Base-by-base conservation (phyloP, 30 jellyfish, hydroid and myxozoan species). In the Rhopilema esculentum region DNA sequence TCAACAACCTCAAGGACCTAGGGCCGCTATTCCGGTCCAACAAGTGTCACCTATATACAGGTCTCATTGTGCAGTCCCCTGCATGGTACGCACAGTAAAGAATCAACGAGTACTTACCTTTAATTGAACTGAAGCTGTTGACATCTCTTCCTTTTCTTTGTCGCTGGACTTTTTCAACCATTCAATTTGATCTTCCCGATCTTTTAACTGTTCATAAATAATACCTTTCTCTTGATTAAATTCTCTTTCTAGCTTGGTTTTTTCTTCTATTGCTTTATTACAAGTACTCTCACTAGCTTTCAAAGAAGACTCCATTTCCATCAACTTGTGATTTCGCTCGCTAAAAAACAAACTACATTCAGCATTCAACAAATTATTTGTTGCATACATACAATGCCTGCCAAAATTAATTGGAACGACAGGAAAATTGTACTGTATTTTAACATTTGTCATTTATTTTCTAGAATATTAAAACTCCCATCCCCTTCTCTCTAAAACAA, bases 71-170 rank as follows among this genome's bases (percentile, higher is more conserved):
- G n/a, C n/a, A n/a, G n/a, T n/a, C n/a, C n/a, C n/a, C n/a, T n/a
- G n/a, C n/a, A n/a, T n/a, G n/a, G n/a, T n/a, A n/a, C n/a, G n/a
- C n/a, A n/a, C n/a, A n/a, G n/a, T n/a, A n/a, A n/a, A n/a, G n/a
- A n/a, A n/a, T n/a, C n/a, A n/a, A n/a, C n/a, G n/a, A n/a, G n/a
- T n/a, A 40, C 82, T 9, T 30, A 84, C 92, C 92, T 84, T 84
- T 23, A 84, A 0, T 40, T 84, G 92, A 48, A 84, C 62, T 23
- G 87, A 27, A 8, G 81, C 61, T 17, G 87, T 26, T 17, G 92
- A 9, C 17, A 49, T 66, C 1, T 85, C 87, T 17, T 71, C 92
- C 40, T 50, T 84, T 57, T 71, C 92, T 29, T 84, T 79, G 61
- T 71, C 68, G 8, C 64, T 77, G 22, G 70, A 19, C 28, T 26